Base-by-base conservation (phyloP, 2,888 invertebrate species). In the Thymelicus lineola region DNA sequence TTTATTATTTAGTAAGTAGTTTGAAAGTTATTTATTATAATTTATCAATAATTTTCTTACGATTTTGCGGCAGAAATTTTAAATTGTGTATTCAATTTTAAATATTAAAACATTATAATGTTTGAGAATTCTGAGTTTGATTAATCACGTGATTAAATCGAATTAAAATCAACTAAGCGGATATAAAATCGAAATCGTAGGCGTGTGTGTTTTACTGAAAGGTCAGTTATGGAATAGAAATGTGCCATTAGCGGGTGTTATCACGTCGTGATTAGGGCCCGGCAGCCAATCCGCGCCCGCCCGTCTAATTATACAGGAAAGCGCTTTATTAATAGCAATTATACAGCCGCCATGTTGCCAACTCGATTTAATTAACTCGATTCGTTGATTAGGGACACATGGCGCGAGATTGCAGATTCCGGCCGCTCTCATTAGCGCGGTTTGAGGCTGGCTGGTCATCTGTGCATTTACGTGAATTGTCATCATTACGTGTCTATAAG, bases 291-390 rank as follows among this genome's bases (percentile, higher is more conserved):
- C 91, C 86, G 86, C 86, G 88, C 85, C 77, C 86, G 78, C 82
- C 83, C 86, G 82, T 87, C 91, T 91, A 90, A 93, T 93, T 93
- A 92, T 90, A 90, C 91, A 89, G 91, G 89, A 90, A 89, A 90
- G 89, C 87, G 89, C 91, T 92, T 92, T 93, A 93, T 93, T 92
- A 93, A 91, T 93, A 93, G 93, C 91, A 92, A 93, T 93, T 90
- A 91, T 89, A 87, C 85, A 80, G 89, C 87, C 91, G 93, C 93
- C 93, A 93, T 93, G 89, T 90, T 93, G 91, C 90, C 85, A 85
- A 87, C 83, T 87, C 91, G 90, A 91, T 93, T 93, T 93, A 91
- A 93, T 93, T 92, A 91, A 93, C 92, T 92, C 85, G 83, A 90
- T 90, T 86, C 91, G 91, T 90, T 93, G 92, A 93, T 93, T 91